phyloP scores from a whole-genome alignment of 1,140 invertebrate genomes.

The Drosophila saltans region DNA sequence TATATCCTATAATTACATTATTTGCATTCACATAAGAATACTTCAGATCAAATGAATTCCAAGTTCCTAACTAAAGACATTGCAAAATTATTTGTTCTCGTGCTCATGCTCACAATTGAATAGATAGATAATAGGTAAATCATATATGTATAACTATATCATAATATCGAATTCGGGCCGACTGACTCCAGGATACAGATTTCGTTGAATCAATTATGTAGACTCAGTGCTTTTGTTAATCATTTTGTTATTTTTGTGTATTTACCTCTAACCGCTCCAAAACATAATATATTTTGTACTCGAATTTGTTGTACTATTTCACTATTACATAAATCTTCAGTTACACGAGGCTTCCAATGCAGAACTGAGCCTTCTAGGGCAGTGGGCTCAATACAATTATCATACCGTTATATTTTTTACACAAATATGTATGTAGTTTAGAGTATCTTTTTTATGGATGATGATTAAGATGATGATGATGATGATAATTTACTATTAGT shows the following conservation, averaged over 20 bases:
- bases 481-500: neutral
- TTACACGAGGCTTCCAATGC: constrained; percentile 29
- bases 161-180: constrained; percentile 1
- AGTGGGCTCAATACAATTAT: constrained; percentile 29
- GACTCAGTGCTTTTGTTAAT: constrained; percentile 26
- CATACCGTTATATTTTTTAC: constrained; percentile 33
- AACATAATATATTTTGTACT: constrained; percentile 10
- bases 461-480: neutral
- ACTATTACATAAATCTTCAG: constrained; percentile 24
- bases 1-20: constrained; percentile 7
- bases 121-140: constrained; percentile 15
- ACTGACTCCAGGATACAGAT: constrained; percentile 9
- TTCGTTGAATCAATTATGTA: constrained; percentile 12
- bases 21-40: constrained; percentile 11
- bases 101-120: constrained; percentile 3
- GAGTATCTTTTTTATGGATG: neutral
- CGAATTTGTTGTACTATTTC: constrained; percentile 26
- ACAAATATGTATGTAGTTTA: neutral
- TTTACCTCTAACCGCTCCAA: constrained; percentile 4
- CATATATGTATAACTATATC: neutral
- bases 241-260: constrained; percentile 24
- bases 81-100: neutral
- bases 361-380: constrained; percentile 19
- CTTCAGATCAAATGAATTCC: constrained; percentile 10
- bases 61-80: constrained; percentile 15